Conservation (phyloP, 2,113 vertebrate species). For the Nycticorax nycticorax region DNA sequence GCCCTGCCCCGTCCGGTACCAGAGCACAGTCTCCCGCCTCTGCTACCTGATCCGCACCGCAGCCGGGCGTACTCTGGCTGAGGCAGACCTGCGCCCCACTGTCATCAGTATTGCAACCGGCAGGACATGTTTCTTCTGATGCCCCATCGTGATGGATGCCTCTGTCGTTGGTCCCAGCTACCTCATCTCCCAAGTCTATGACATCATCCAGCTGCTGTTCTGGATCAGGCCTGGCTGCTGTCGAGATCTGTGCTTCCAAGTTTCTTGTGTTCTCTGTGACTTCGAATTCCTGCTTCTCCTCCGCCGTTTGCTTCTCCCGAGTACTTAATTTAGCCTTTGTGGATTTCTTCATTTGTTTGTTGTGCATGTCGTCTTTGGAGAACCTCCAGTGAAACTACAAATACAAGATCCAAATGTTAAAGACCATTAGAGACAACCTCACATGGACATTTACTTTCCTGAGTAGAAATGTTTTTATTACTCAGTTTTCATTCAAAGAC, state of each 20-base stretch:
- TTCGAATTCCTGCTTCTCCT: slow-evolving; percentile 64
- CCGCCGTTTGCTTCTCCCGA: slow-evolving; percentile 48
- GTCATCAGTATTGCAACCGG: neutral
- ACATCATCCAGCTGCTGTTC: slow-evolving; percentile 18
- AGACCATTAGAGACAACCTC: neutral
- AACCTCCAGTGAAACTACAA: slow-evolving; percentile 82
- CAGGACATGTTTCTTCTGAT: neutral
- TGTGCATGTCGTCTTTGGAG: slow-evolving; percentile 72
- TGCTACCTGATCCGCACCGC: neutral
- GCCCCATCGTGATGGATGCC: neutral
- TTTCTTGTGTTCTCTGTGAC: slow-evolving; percentile 60
- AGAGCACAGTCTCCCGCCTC: neutral
- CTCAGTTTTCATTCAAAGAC: neutral
- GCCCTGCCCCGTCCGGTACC: fast-evolving
- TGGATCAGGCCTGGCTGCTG: neutral
- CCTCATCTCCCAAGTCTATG: slow-evolving; percentile 11
- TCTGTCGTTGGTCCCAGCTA: neutral
- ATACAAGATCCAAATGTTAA: neutral
- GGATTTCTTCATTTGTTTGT: slow-evolving; percentile 69
- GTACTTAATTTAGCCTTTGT: slow-evolving; percentile 62
- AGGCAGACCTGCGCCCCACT: neutral
- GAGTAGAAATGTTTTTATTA: neutral
- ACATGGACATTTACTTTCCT: neutral
- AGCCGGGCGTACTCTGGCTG: neutral
- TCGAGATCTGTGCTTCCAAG: slow-evolving; percentile 55